Conservation (phyloP, 2,113 vertebrate species). For the Ictidomys tridecemlineatus region DNA sequence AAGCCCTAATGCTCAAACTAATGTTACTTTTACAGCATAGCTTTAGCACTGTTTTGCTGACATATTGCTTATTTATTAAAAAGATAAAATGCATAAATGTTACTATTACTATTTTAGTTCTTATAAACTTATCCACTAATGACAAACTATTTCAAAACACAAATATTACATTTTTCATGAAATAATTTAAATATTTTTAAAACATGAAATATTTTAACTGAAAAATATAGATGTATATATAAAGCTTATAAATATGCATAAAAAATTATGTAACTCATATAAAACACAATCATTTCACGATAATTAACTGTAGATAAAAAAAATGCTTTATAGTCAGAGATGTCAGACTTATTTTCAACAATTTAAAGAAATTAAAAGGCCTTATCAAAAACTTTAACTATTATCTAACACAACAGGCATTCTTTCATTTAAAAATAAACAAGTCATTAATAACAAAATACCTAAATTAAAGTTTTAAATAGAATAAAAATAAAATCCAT, state of each 20-base stretch:
- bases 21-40: conserved; percentile 87
- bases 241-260: not conserved
- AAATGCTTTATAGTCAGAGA: not conserved
- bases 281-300: not conserved
- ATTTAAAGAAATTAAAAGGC: conserved; percentile 1
- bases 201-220: conserved; percentile 24
- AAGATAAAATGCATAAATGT: conserved; percentile 80
- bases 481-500: conserved; percentile 45
- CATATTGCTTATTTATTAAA: conserved; percentile 83
- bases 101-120: conserved; percentile 73
- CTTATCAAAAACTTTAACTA: not conserved
- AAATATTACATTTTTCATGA: not conserved
- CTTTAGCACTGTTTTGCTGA: conserved; percentile 84
- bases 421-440: conserved; percentile 42
- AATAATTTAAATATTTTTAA: conserved; percentile 63
- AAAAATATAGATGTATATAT: not conserved
- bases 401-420: conserved; percentile 14
- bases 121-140: conserved; percentile 74
- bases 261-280: not conserved
- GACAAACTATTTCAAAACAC: conserved; percentile 38
- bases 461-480: not conserved
- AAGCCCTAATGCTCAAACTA: conserved; percentile 82
- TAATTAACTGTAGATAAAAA: not conserved
- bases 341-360: conserved; percentile 43
- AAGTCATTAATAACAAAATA: conserved; percentile 2